These are phyloP conservation scores for Clepsis dumicolana DNA, from an alignment of 2,888 invertebrate genomes.

Conservation along the genomic window DNA sequence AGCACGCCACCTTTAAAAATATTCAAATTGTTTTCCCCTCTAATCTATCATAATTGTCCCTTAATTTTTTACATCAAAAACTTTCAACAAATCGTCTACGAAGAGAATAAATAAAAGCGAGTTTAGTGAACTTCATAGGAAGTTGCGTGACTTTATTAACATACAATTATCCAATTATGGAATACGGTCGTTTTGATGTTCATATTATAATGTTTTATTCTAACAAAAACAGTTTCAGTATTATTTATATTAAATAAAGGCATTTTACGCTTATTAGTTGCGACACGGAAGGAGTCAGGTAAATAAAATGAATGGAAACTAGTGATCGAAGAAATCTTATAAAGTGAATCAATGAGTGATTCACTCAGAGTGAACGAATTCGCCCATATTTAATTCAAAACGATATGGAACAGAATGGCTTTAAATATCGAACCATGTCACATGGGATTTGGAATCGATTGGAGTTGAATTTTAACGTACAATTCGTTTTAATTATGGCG, in stretches of 20 bases:
- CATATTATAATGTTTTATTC: conserved; percentile 22
- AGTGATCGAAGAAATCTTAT: neutral
- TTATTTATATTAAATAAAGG: neutral
- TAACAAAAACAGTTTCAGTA: conserved; percentile 10
- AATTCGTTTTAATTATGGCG: too few species aligned
- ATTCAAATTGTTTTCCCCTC: conserved; percentile 8
- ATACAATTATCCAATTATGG: conserved; percentile 39
- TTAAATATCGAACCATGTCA: too few species aligned
- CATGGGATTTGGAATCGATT: too few species aligned
- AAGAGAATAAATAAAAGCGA: conserved; percentile 19
- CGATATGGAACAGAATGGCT: too few species aligned
- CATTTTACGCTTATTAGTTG: neutral
- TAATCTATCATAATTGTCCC: conserved; percentile 12
- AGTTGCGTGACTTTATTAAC: conserved; percentile 38
- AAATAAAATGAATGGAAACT: neutral
- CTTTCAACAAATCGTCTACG: conserved; percentile 5
- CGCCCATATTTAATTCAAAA: neutral
- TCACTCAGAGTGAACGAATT: too few species aligned
- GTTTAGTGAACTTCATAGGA: conserved; percentile 23
- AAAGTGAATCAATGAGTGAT: too few species aligned
- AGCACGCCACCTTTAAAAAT: conserved; percentile 1
- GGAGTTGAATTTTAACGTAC: too few species aligned
- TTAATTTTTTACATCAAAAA: conserved; percentile 4
- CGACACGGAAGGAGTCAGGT: neutral
- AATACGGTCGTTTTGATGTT: conserved; percentile 31